Evolutionary conservation across 1,140 invertebrate species (phyloP).

Genomic region (Manduca sexta): DNA sequence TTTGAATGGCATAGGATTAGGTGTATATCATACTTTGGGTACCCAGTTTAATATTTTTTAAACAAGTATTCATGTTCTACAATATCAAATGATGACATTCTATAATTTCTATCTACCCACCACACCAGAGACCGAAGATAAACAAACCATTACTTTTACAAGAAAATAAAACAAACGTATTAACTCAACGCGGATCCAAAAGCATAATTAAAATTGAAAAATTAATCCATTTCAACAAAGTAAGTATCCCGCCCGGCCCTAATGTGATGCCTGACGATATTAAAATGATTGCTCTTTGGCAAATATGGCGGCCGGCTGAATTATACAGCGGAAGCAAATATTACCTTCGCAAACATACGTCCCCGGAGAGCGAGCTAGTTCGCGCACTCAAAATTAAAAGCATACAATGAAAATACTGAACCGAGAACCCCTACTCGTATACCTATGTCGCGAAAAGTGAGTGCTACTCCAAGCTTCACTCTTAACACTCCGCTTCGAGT

Average conservation of each 20-base stretch:
- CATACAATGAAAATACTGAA: constrained; percentile 73
- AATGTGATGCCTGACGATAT: constrained; percentile 74
- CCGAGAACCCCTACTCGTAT: constrained; percentile 54
- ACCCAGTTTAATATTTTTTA: no score
- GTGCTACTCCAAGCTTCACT: constrained; percentile 54
- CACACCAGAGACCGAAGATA: not conserved
- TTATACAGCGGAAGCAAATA: constrained; percentile 79
- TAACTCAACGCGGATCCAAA: not conserved
- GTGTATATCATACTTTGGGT: no score
- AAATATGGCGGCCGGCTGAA: constrained; percentile 78
- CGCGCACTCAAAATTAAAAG: constrained; percentile 75
- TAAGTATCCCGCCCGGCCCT: constrained; percentile 60
- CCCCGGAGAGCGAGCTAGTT: constrained; percentile 73
- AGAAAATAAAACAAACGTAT: not conserved
- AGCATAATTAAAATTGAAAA: constrained; percentile 60
- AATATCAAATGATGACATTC: no score
- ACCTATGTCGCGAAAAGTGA: constrained; percentile 69
- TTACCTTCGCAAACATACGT: constrained; percentile 78
- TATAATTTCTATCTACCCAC: no score
- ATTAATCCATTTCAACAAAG: constrained; percentile 61
- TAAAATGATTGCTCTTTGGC: constrained; percentile 79
- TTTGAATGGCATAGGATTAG: no score
- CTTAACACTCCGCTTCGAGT: constrained; percentile 48
- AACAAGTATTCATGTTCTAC: not conserved
- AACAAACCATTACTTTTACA: not conserved